A percentile compares a stretch with the other conserved stretches of the same genome.
Conservation (phyloP, 2,797 vertebrate genomes). For the Eulemur albifrons region DNA sequence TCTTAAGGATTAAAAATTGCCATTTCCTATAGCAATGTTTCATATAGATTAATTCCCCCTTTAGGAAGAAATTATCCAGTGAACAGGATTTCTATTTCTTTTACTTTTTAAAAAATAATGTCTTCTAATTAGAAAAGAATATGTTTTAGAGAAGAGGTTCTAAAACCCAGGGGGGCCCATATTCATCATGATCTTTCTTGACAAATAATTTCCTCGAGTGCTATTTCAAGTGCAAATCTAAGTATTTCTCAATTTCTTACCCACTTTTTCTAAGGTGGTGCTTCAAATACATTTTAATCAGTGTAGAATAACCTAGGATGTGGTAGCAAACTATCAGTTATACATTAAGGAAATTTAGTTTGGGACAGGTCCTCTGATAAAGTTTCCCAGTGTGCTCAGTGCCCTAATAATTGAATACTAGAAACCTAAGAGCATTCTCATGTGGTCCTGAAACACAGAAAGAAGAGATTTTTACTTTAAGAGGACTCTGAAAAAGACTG, state of each 20-base stretch:
- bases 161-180: neutral
- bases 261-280: neutral
- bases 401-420: neutral
- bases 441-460: neutral
- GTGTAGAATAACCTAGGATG: neutral
- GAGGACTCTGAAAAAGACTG: neutral
- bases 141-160: neutral
- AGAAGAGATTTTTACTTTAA: neutral
- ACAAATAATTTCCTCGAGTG: conserved; percentile 19
- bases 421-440: neutral
- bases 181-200: neutral
- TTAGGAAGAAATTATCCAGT: neutral
- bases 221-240: conserved; percentile 40
- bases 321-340: neutral
- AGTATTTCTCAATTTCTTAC: conserved; percentile 48
- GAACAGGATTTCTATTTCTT: neutral
- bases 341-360: neutral
- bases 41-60: conserved; percentile 2
- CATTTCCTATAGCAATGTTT: neutral
- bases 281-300: conserved; percentile 41
- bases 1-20: neutral
- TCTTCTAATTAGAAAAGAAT: conserved; percentile 13
- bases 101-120: conserved; percentile 14
- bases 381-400: neutral
- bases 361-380: neutral